Evolutionary conservation across 2,797 vertebrate genomes (phyloP), one percentile per base, ranked within the genome.

Genomic region (Zenarchopterus dispar): DNA sequence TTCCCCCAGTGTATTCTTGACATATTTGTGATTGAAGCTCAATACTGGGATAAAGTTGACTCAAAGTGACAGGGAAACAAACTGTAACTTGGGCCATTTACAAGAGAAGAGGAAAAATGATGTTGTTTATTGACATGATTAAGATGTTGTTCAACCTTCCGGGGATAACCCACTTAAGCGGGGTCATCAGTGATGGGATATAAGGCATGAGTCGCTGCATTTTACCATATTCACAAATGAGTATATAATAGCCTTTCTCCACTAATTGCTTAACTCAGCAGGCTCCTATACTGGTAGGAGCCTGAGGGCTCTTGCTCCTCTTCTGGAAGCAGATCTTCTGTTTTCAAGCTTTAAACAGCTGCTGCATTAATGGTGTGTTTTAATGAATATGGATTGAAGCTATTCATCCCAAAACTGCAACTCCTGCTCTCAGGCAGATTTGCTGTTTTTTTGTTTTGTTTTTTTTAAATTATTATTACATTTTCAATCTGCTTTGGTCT

Each of bases 181-280:
- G 5, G 52, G 2, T 46, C 23, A 0, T 67, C 41, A 74, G 79
- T 80, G 75, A 89, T 82, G 76, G 33, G 22, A 10, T 62, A 60
- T 48, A 65, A 50, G 46, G 22, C 43, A 64, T 63, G 61, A 81
- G 44, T 74, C 10, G 3, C 57, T 57, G 28, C 18, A 23, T 67
- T 41, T 55, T 47, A 74, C 44, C 53, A 57, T 65, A 44, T 69
- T 70, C 28, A 58, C 51, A 63, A 56, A 73, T 11, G 39, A 56
- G 44, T 13, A 58, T 56, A 9, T 51, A 65, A 59, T 36, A 43
- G 53, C 43, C 28, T 33, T 33, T 45, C n/a, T 65, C 39, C 19
- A 41, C 43, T 50, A 9, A 31, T 31, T 31, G 71, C 71, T 59
- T 56, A 48, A 64, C 43, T 69, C 62, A 19, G 46, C 73, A 77